phyloP scores from a whole-genome alignment of 2,888 invertebrate genomes.

The Tanytarsus gracilentus region DNA sequence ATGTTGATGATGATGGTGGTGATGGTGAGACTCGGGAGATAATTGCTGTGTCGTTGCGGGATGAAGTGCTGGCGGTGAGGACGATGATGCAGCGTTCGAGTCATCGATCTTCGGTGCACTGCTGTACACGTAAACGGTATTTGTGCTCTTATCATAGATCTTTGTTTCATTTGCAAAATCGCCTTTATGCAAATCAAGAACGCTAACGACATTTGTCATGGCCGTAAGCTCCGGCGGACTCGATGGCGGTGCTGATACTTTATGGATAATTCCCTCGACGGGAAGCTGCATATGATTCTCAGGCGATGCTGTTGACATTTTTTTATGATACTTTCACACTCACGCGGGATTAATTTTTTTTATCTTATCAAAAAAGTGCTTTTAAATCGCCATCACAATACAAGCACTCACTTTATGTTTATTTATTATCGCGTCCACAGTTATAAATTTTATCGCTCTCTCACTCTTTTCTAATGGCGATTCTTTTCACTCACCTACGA shows the following conservation, averaged over 20 bases:
- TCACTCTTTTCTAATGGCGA: not conserved
- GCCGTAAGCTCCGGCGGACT: slow-evolving; percentile 69
- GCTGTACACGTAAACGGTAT: slow-evolving; percentile 27
- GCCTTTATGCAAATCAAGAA: slow-evolving; percentile 53
- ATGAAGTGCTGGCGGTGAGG: slow-evolving; percentile 10
- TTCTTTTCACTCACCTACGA: no score
- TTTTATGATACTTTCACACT: not conserved
- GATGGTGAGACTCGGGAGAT: no score
- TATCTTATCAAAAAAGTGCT: not conserved
- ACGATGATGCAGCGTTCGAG: not conserved
- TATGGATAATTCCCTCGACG: slow-evolving; percentile 4
- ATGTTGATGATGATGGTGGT: slow-evolving; percentile 16
- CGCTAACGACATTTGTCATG: slow-evolving; percentile 81
- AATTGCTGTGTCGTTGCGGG: no score
- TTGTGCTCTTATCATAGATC: slow-evolving; percentile 40
- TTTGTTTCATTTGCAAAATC: slow-evolving; percentile 35
- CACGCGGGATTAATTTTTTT: not conserved
- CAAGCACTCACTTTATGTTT: not conserved
- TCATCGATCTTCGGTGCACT: slow-evolving; percentile 26
- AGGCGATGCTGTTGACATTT: slow-evolving; percentile 17
- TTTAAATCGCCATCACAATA: not conserved
- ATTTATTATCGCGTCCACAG: slow-evolving; percentile 14
- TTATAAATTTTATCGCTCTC: not conserved
- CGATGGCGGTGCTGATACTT: slow-evolving; percentile 42
- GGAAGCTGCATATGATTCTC: slow-evolving; percentile 14